Percentiles rank a stretch among this genome's conserved stretches.
Conservation (phyloP, 2,888 invertebrate genomes). For the Abrostola triplasia region DNA sequence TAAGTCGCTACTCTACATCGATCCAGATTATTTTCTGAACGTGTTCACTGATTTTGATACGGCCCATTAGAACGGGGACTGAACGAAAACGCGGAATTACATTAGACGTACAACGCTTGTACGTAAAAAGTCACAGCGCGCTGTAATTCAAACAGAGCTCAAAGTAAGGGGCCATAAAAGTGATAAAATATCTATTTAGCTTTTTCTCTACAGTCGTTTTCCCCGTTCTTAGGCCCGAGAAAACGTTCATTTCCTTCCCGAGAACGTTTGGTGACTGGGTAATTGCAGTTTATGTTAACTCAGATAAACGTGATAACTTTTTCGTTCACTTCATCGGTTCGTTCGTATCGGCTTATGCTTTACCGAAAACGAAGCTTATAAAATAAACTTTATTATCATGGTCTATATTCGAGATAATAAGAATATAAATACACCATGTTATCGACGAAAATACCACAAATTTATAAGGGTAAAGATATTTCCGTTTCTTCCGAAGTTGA, state of each 20-base stretch:
- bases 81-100: slow-evolving; percentile 41
- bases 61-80: slow-evolving; percentile 44
- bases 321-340: slow-evolving; percentile 60
- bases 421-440: slow-evolving; percentile 36
- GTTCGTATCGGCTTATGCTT: slow-evolving; percentile 53
- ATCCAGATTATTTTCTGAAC: slow-evolving; percentile 35
- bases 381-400: slow-evolving; percentile 52
- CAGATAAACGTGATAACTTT: slow-evolving; percentile 76
- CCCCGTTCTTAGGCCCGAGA: slow-evolving; percentile 64
- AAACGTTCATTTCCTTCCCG: slow-evolving; percentile 77
- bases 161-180: slow-evolving; percentile 84
- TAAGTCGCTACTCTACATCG: slow-evolving; percentile 22
- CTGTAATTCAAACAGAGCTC: slow-evolving; percentile 78
- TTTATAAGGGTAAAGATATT: slow-evolving; percentile 25
- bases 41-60: slow-evolving; percentile 46
- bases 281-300: slow-evolving; percentile 84
- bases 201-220: slow-evolving; percentile 73
- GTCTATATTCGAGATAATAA: slow-evolving; percentile 43
- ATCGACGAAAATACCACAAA: slow-evolving; percentile 25
- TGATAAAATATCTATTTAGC: slow-evolving; percentile 87
- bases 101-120: slow-evolving; percentile 53
- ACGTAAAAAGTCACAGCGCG: slow-evolving; percentile 63
- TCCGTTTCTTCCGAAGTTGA: slow-evolving; percentile 16
- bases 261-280: slow-evolving; percentile 78
- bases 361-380: slow-evolving; percentile 53